These are phyloP conservation scores for Sparus aurata DNA, from an alignment of 2,797 vertebrate genomes.

Conservation along the genomic window DNA sequence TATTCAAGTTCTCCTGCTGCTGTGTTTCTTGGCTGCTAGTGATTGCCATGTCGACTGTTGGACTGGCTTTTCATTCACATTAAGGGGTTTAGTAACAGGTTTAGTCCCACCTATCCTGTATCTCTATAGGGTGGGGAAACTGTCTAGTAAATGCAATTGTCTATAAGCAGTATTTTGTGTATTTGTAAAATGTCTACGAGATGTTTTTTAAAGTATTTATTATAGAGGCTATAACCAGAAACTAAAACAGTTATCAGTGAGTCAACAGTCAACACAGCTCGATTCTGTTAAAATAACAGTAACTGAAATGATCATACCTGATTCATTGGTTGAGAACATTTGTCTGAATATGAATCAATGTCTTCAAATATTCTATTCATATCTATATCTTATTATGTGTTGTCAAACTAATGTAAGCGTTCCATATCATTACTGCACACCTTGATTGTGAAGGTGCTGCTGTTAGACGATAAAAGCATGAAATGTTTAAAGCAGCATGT, in stretches of 20 bases:
- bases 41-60: neutral
- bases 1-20: neutral
- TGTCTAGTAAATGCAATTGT: neutral
- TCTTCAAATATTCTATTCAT: neutral
- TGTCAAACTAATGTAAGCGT: neutral
- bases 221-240: neutral
- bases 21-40: slow-evolving; percentile 7
- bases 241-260: neutral
- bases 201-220: neutral
- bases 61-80: fast-evolving
- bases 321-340: neutral
- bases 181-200: too few species aligned
- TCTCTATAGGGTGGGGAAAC: neutral
- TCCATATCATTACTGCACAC: neutral
- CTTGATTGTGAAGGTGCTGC: neutral
- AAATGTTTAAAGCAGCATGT: neutral
- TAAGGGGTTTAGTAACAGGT: neutral
- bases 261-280: neutral
- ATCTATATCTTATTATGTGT: neutral
- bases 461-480: neutral
- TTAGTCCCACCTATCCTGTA: neutral
- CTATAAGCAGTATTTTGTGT: neutral
- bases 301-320: neutral
- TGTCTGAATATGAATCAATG: neutral
- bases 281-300: neutral